These are phyloP conservation scores for Chrysolina americana DNA, from an alignment of 2,888 invertebrate species.

Conservation along the genomic window DNA sequence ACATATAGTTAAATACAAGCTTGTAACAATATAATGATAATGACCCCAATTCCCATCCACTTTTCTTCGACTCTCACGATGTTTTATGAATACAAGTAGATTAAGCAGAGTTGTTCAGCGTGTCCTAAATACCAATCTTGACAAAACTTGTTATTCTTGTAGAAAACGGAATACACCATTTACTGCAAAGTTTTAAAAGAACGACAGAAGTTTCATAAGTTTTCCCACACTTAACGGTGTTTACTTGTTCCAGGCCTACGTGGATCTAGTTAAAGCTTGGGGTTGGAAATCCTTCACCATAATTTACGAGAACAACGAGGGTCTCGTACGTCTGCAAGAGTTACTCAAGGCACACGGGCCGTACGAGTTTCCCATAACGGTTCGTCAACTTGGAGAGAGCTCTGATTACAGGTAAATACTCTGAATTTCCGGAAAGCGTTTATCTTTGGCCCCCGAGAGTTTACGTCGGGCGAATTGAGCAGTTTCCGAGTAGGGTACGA, in stretches of 20 bases:
- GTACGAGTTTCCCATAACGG: conserved; percentile 87
- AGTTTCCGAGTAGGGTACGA: not conserved
- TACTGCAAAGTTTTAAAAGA: not conserved
- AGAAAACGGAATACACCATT: not conserved
- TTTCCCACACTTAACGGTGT: not conserved
- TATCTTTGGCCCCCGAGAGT: not conserved
- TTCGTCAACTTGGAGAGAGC: conserved; percentile 86
- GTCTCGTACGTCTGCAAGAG: conserved; percentile 88
- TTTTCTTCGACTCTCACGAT: no score
- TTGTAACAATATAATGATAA: no score
- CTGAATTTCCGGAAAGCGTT: conserved; percentile 1
- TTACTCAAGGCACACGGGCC: conserved; percentile 90
- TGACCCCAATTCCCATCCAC: no score
- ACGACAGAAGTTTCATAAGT: not conserved
- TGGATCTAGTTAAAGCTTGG: conserved; percentile 90
- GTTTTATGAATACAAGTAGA: no score
- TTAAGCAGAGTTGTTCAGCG: no score
- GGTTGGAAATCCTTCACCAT: conserved; percentile 98
- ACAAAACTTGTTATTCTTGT: no score
- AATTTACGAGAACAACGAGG: conserved; percentile 96
- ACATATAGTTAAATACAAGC: no score
- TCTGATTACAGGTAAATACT: conserved; percentile 83
- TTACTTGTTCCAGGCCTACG: conserved; percentile 80
- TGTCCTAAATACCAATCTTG: no score
- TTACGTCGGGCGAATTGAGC: conserved; percentile 1